Conservation (phyloP, 2,888 invertebrate genomes). For the Oxytorus armatus region DNA sequence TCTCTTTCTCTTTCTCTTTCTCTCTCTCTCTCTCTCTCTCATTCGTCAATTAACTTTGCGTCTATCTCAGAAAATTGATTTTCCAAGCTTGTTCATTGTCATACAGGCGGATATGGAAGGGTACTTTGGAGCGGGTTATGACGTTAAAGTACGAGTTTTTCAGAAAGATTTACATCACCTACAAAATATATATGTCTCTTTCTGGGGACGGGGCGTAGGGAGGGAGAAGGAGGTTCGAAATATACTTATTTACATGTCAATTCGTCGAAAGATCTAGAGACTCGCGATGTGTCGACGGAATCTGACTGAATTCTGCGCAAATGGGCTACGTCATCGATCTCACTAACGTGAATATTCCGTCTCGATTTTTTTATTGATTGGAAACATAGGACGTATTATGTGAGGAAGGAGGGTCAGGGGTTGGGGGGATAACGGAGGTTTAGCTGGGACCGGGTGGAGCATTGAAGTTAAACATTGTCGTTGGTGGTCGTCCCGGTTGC, state of each 20-base stretch:
- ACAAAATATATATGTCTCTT: constrained; percentile 34
- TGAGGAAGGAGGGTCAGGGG: constrained; percentile 2
- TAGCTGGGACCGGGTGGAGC: constrained; percentile 82
- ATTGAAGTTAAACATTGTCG: constrained; percentile 83
- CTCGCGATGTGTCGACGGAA: constrained; percentile 48
- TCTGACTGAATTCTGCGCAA: constrained; percentile 46
- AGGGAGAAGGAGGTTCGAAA: constrained; percentile 5
- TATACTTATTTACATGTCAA: constrained; percentile 48
- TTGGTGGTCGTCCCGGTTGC: constrained; percentile 81
- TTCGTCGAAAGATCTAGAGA: constrained; percentile 7
- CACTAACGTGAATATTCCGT: constrained; percentile 7
- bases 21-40: constrained; percentile 1
- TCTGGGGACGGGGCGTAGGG: not conserved
- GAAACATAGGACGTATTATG: constrained; percentile 23
- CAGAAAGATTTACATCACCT: constrained; percentile 39
- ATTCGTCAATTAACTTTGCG: constrained; percentile 1
- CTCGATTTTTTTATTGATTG: constrained; percentile 26
- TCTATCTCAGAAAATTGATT: not conserved
- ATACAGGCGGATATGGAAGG: constrained; percentile 33
- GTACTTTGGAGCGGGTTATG: constrained; percentile 37
- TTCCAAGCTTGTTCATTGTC: not conserved
- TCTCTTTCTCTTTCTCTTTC: too few relatives aligned
- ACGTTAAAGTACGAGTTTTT: constrained; percentile 47
- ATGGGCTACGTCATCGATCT: constrained; percentile 52
- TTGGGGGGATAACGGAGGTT: constrained; percentile 61